Percentiles rank a stretch among this genome's conserved stretches.
Evolutionary conservation across 2,113 vertebrate genomes (phyloP).

Genomic region (Dicentrarchus labrax): DNA sequence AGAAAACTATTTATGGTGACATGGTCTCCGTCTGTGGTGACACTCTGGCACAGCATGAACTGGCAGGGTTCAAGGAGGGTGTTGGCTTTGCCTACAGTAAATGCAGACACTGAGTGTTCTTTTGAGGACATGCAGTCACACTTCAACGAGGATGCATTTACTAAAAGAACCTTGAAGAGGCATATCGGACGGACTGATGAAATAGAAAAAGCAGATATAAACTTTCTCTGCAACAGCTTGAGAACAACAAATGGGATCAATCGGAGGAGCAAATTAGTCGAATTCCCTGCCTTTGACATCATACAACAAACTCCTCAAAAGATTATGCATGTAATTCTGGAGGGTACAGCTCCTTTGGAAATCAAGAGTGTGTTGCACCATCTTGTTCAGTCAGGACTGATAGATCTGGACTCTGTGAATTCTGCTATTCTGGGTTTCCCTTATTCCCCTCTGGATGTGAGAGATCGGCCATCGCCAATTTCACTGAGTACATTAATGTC

Average conservation of each 20-base stretch:
- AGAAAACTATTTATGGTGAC: slow-evolving; percentile 20
- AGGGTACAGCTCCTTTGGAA: slow-evolving; percentile 32
- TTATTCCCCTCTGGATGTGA: slow-evolving; percentile 44
- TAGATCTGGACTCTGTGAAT: slow-evolving; percentile 23
- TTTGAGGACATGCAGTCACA: slow-evolving; percentile 43
- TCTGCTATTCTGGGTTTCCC: slow-evolving; percentile 42
- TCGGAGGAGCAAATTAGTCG: slow-evolving; percentile 22
- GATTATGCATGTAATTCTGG: slow-evolving; percentile 46
- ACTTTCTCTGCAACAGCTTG: neutral
- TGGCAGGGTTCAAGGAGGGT: slow-evolving; percentile 46
- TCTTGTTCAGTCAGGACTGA: slow-evolving; percentile 29
- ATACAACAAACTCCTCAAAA: slow-evolving; percentile 30
- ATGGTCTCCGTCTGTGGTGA: too few relatives aligned
- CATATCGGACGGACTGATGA: slow-evolving; percentile 16
- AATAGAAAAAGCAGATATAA: slow-evolving; percentile 32
- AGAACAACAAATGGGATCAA: slow-evolving; percentile 31
- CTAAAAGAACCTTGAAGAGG: slow-evolving; percentile 38
- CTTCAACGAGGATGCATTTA: slow-evolving; percentile 42
- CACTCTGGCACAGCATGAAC: slow-evolving; percentile 21
- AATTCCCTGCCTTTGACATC: slow-evolving; percentile 35
- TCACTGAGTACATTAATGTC: slow-evolving; percentile 12
- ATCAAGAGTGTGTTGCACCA: slow-evolving; percentile 36
- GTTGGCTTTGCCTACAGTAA: slow-evolving; percentile 1
- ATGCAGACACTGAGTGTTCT: slow-evolving; percentile 39
- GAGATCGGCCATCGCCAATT: slow-evolving; percentile 43